Conservation (phyloP, 2,113 vertebrate genomes). For the Noturus placidus region DNA sequence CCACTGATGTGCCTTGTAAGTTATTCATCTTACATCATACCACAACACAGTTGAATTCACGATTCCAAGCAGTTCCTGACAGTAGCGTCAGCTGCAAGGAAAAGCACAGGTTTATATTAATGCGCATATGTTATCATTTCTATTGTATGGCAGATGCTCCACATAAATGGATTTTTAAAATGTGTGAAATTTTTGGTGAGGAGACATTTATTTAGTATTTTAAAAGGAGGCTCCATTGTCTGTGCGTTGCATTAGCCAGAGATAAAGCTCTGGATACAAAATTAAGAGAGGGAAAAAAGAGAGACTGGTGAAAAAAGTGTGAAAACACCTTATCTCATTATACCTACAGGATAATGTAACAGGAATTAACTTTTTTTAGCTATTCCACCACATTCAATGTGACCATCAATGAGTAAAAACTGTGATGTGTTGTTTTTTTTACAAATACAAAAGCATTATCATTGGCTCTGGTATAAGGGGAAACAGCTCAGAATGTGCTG, state of each 20-base stretch:
- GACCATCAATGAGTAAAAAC: not conserved
- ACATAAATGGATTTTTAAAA: not conserved
- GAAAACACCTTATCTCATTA: not conserved
- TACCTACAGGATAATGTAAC: not conserved
- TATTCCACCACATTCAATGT: not conserved
- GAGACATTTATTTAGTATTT: not conserved
- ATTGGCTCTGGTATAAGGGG: not conserved
- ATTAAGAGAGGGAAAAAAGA: not conserved
- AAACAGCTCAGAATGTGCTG: not conserved
- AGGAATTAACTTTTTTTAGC: not conserved
- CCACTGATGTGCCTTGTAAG: slow-evolving; percentile 26
- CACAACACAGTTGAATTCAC: not conserved
- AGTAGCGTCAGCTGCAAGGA: not conserved
- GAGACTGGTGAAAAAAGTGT: not conserved
- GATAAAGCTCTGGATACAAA: not conserved
- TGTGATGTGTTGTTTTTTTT: not conserved
- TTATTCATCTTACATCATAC: not conserved
- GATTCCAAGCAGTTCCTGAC: not conserved
- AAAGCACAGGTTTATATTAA: not conserved
- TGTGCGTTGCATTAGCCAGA: not conserved
- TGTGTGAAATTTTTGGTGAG: not conserved
- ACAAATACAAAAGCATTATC: not conserved
- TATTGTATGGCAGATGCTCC: not conserved
- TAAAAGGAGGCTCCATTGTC: not conserved
- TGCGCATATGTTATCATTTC: not conserved